Conservation (phyloP, 2,797 vertebrate species). For the Synanceia verrucosa region DNA sequence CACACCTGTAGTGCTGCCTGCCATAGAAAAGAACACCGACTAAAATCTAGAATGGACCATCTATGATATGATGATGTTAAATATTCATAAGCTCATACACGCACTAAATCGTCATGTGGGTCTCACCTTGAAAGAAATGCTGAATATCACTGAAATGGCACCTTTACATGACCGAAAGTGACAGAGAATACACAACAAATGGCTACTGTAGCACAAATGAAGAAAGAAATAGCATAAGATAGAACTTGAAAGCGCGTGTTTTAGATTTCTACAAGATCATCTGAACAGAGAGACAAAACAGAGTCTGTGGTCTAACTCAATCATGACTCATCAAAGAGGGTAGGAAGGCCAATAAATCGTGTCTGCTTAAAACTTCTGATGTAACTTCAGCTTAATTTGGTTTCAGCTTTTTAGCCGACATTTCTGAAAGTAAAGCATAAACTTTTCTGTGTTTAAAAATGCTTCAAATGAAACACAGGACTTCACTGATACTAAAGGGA, state of each 20-base stretch:
- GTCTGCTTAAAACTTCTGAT: not conserved
- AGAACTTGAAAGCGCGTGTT: not conserved
- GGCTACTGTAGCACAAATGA: not conserved
- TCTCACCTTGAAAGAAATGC: not conserved
- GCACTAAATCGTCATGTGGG: no score
- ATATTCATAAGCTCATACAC: not conserved
- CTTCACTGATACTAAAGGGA: not conserved
- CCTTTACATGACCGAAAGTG: not conserved
- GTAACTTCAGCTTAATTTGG: not conserved
- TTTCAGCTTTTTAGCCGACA: not conserved
- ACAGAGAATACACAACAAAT: slow-evolving; percentile 13
- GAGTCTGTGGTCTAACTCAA: not conserved
- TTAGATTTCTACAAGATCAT: not conserved
- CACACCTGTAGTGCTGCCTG: no score
- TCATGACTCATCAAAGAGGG: not conserved
- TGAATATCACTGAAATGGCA: not conserved
- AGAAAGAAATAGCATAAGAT: no score
- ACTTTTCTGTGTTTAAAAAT: no score
- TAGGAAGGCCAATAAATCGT: not conserved
- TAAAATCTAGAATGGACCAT: no score
- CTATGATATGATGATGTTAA: not conserved
- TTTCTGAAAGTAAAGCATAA: not conserved
- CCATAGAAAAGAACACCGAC: no score
- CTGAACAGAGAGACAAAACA: not conserved
- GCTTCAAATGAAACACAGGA: no score